phyloP scores from a whole-genome alignment of 1,140 invertebrate genomes.

The Drosophila repleta region DNA sequence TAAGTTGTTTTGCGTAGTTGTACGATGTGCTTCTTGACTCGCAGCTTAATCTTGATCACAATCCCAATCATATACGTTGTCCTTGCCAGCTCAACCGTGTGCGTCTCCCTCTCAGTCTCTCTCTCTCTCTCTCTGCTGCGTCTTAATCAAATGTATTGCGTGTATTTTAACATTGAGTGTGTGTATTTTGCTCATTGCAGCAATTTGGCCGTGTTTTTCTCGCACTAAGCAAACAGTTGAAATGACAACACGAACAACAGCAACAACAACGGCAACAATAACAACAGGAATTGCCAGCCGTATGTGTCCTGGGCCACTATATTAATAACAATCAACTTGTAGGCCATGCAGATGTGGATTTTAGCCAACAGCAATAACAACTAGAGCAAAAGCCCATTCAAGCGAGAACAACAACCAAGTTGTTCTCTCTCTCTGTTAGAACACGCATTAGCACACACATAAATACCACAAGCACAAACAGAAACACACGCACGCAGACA shows the following conservation, averaged over 20 bases:
- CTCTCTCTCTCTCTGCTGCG: conserved; percentile 18
- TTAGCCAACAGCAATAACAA: conserved; percentile 47
- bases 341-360: conserved; percentile 53
- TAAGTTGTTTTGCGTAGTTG: conserved; percentile 50
- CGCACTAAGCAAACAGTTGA: conserved; percentile 54
- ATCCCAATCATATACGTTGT: conserved; percentile 31
- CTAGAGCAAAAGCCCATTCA: conserved; percentile 41
- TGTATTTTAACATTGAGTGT: conserved; percentile 15
- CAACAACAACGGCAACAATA: conserved; percentile 16
- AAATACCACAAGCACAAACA: conserved; percentile 39
- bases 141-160: conserved; percentile 50
- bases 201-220: conserved; percentile 56
- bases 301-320: conserved; percentile 38
- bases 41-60: conserved; percentile 58
- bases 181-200: conserved; percentile 46
- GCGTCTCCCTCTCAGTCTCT: background rate
- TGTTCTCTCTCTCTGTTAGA: conserved; percentile 17
- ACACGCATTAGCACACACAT: conserved; percentile 52
- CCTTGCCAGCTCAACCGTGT: conserved; percentile 36
- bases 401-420: conserved; percentile 53
- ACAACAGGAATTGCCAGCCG: conserved; percentile 12
- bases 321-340: conserved; percentile 65
- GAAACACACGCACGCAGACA: conserved; percentile 7
- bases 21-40: conserved; percentile 45
- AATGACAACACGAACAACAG: conserved; percentile 28